phyloP scores from a whole-genome alignment of 2,888 invertebrate genomes.

The Ormyrus pomaceus region DNA sequence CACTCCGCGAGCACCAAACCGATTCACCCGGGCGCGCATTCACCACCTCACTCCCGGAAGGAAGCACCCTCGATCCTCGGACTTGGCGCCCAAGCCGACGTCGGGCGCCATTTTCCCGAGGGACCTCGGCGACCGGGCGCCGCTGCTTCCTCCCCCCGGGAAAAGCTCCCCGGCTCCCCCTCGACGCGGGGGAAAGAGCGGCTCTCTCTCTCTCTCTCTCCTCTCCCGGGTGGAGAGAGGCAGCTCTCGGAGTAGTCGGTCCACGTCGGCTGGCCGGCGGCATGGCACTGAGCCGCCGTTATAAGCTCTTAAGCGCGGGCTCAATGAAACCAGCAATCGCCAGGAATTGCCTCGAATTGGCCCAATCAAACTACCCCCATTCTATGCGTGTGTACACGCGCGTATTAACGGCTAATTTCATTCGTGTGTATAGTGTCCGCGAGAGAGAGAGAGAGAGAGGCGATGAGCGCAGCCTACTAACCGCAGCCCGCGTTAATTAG shows the following conservation, averaged over 20 bases:
- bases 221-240: not conserved
- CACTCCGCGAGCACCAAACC: too few relatives aligned
- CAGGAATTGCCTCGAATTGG: conserved; percentile 77
- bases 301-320: conserved; percentile 66
- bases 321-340: conserved; percentile 76
- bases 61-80: too few relatives aligned
- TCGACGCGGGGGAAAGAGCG: not conserved
- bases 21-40: too few relatives aligned
- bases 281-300: conserved; percentile 69
- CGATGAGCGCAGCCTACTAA: too few relatives aligned
- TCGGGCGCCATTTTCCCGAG: too few relatives aligned
- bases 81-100: too few relatives aligned
- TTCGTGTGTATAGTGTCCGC: conserved; percentile 56
- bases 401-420: conserved; percentile 75
- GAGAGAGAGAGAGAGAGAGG: not conserved
- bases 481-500: conserved; percentile 33
- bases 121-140: not conserved
- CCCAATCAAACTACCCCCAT: conserved; percentile 76
- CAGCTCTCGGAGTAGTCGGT: not conserved
- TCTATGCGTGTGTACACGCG: conserved; percentile 71
- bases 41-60: too few relatives aligned
- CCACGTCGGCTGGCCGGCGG: conserved; percentile 70
- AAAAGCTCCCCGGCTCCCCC: not conserved
- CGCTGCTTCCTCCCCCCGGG: not conserved
- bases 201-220: not conserved